These are phyloP conservation scores for Gryllus bimaculatus DNA, from an alignment of 1,140 invertebrate genomes.

Conservation along the genomic window DNA sequence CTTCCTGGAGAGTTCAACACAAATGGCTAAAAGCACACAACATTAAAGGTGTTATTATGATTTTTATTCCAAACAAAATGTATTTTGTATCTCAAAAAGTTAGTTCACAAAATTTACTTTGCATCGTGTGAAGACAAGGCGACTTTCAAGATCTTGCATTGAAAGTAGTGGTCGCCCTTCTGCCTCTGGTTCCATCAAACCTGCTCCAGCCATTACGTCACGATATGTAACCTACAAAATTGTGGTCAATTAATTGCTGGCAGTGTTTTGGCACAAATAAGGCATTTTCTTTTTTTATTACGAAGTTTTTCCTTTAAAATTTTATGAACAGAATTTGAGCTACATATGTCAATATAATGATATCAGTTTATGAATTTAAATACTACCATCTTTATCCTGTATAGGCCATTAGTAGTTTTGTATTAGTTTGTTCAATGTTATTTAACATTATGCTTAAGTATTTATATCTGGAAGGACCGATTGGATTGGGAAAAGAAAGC, in stretches of 20 bases:
- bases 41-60: background rate
- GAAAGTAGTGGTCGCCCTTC: slow-evolving; percentile 68
- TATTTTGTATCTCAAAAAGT: background rate
- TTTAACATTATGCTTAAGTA: no score
- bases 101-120: slow-evolving; percentile 41
- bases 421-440: no score
- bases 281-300: no score
- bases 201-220: slow-evolving; percentile 68
- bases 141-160: slow-evolving; percentile 69
- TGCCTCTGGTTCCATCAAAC: slow-evolving; percentile 70
- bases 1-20: slow-evolving; percentile 66
- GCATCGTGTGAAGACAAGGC: slow-evolving; percentile 76
- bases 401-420: no score
- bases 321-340: no score
- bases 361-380: no score
- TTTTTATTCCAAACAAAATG: background rate
- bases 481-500: no score
- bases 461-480: no score
- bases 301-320: no score
- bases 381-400: no score
- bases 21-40: slow-evolving; percentile 52
- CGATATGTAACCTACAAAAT: slow-evolving; percentile 43
- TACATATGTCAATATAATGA: no score
- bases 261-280: no score
- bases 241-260: background rate